These are phyloP conservation scores for Gryon sp. DNA, from an alignment of 1,140 invertebrate species.

Conservation along the genomic window DNA sequence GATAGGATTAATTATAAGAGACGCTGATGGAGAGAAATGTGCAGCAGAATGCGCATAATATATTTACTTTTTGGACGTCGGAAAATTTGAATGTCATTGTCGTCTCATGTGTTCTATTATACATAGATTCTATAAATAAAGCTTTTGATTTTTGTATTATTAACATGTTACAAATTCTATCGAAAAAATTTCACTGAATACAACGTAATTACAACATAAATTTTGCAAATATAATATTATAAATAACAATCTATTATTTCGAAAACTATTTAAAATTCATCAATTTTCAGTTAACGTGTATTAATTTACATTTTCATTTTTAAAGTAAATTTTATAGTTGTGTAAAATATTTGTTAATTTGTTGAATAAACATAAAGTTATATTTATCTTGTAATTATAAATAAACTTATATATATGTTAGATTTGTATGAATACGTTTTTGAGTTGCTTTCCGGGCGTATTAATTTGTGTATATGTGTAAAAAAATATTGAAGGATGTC, in stretches of 20 bases:
- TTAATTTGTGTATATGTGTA: constrained; percentile 22
- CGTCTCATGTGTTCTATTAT: constrained; percentile 25
- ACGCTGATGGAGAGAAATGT: constrained; percentile 43
- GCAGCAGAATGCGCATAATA: constrained; percentile 35
- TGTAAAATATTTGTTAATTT: no score
- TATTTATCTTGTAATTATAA: no score
- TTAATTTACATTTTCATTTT: no score
- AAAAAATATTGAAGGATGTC: constrained; percentile 15
- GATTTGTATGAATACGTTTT: constrained; percentile 7
- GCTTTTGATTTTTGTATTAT: constrained; percentile 5
- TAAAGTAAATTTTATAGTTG: no score
- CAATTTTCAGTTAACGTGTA: no score
- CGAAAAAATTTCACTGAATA: background rate
- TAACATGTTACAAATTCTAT: background rate
- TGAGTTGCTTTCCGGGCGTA: constrained; percentile 10
- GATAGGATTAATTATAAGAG: constrained; percentile 48
- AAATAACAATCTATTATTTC: no score
- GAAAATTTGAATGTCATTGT: constrained; percentile 39
- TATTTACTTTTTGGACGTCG: constrained; percentile 38
- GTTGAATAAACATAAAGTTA: no score
- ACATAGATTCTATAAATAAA: constrained; percentile 11
- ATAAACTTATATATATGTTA: no score
- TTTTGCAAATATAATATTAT: no score
- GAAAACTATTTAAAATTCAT: no score
- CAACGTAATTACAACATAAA: no score